Evolutionary conservation across 1,140 invertebrate genomes (phyloP).

Genomic region (Sitodiplosis mosellana): DNA sequence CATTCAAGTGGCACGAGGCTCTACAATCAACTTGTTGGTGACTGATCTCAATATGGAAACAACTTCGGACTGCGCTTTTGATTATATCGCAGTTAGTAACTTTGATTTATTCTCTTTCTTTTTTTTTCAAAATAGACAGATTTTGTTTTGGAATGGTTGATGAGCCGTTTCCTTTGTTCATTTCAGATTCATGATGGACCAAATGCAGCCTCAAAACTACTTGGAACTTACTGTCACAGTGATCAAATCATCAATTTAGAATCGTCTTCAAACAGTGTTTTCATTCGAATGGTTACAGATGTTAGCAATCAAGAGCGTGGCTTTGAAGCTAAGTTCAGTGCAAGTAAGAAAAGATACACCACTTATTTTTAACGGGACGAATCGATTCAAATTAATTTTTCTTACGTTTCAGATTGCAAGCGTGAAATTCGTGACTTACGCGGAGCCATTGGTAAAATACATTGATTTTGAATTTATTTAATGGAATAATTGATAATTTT

Average conservation of each 20-base stretch:
- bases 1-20: conserved; percentile 57
- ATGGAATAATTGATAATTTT: no score
- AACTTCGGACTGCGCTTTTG: conserved; percentile 32
- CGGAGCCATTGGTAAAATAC: no score
- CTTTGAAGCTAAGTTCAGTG: conserved; percentile 38
- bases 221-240: conserved; percentile 33
- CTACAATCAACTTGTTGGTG: conserved; percentile 39
- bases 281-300: conserved; percentile 38
- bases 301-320: conserved; percentile 31
- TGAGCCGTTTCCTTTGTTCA: no score
- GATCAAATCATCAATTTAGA: no score
- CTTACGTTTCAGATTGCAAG: conserved; percentile 1
- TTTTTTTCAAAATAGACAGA: no score
- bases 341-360: no score
- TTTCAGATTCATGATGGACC: conserved; percentile 29
- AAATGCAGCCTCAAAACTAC: conserved; percentile 15
- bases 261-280: conserved; percentile 30
- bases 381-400: no score
- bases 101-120: no score
- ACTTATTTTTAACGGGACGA: no score
- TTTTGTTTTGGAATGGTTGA: no score
- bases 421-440: conserved; percentile 6
- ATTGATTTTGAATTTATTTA: no score
- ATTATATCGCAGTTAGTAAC: conserved; percentile 40
- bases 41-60: conserved; percentile 52